Evolutionary conservation across 2,113 vertebrate species (phyloP), one percentile per base, ranked within the genome.

Genomic region (Solenodon paradoxus): DNA sequence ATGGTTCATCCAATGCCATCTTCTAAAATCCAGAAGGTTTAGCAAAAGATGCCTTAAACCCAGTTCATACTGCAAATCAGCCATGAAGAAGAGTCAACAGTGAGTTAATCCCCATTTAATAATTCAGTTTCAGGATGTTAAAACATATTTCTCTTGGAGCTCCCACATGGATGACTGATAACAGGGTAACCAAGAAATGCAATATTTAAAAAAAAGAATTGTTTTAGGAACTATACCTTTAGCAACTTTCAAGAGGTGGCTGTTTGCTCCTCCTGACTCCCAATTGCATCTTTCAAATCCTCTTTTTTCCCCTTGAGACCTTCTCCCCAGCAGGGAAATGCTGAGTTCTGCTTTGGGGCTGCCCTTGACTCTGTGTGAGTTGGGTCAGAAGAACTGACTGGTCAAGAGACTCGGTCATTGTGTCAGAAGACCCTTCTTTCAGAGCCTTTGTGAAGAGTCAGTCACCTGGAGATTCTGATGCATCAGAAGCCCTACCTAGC

Each of bases 41-140:
- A 96, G 97, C 49, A n/a, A 90, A 96, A 97, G 97, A 96, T 77
- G 95, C 93, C 83, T 96, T 97, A 97, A 97, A 96, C 86, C 97
- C 96, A 97, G 97, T 97, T 97, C 95, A 96, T 92, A 87, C 91
- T 92, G 95, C 96, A 95, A 96, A 97, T 96, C 97, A 92, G 80
- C 95, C 96, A 87, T 89, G 96, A 94, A 89, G 92, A 92, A 97
- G 91, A 97, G 93, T 97, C 97, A 97, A 97, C 95, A 96, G 47
- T 35, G 72, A 86, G 79, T 77, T 97, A 97, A 97, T 97, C 97
- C 79, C 90, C 95, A 64, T 81, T 95, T 97, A 97, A 96, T 97
- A 96, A 97, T 96, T 97, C 95, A 95, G 97, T 97, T 96, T 97
- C 97, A 74, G 92, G 86, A 95, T 57, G 95, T 95, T 93, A 96